These are phyloP conservation scores for Alviniconcha marisindica DNA, from an alignment of 1,140 invertebrate genomes.

Conservation along the genomic window DNA sequence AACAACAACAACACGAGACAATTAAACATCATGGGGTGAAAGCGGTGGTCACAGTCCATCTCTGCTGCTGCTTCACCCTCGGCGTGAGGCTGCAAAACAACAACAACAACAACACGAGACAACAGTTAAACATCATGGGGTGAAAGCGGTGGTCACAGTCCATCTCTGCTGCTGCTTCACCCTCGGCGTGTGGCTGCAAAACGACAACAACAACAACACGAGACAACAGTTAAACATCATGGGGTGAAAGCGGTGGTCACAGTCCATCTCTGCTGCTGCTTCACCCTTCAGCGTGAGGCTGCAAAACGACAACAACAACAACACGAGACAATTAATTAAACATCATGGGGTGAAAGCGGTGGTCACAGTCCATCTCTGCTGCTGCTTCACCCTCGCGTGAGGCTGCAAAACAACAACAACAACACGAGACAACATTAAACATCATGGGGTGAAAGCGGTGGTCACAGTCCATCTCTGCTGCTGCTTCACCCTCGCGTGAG, in stretches of 20 bases:
- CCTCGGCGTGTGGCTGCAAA: no score
- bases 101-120: not conserved
- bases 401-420: not conserved
- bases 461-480: not conserved
- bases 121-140: no score
- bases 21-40: not conserved
- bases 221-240: no score
- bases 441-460: no score
- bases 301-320: not conserved
- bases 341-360: no score
- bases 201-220: no score
- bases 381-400: not conserved
- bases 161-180: not conserved
- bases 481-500: not conserved
- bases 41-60: no score
- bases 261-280: not conserved
- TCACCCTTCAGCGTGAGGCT: not conserved
- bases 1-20: not conserved
- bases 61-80: no score
- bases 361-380: not conserved
- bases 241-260: no score
- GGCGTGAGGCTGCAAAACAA: no score
- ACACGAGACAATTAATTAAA: no score
- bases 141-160: not conserved
- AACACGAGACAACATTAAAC: no score